A percentile compares a stretch with the other conserved stretches of the same genome.
phyloP scores from a whole-genome alignment of 1,140 invertebrate species.

The Halictus rubicundus region DNA sequence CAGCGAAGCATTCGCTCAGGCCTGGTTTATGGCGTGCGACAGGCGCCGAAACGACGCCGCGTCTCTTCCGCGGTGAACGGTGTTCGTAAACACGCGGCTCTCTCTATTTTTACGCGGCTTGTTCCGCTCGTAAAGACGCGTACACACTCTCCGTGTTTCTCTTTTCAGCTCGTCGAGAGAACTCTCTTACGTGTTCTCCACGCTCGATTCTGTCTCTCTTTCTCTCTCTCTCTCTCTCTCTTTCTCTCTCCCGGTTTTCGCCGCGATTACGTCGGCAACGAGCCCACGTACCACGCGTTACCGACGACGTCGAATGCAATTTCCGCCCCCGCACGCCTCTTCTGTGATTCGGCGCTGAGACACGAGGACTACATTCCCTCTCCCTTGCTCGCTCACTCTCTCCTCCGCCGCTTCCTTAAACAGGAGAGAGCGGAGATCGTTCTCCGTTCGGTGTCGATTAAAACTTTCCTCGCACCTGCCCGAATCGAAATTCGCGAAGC shows the following conservation, averaged over 20 bases:
- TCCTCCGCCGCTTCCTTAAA: not conserved
- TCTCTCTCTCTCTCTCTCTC: no score
- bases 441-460: not conserved
- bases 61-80: not conserved
- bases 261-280: not conserved
- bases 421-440: not conserved
- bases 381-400: no score
- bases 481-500: no score
- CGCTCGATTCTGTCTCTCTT: not conserved
- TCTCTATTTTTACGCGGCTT: conserved; percentile 14
- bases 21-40: no score
- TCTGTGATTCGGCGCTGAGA: not conserved
- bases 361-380: not conserved
- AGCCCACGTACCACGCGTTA: not conserved
- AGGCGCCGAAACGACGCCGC: not conserved
- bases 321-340: no score
- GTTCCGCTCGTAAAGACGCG: not conserved
- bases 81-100: not conserved
- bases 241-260: not conserved
- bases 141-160: not conserved
- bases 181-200: not conserved
- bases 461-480: not conserved
- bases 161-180: not conserved
- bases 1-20: not conserved
- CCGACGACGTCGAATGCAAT: not conserved